Base-by-base conservation (phyloP, 1,140 invertebrate species). In the Campodea augens region DNA sequence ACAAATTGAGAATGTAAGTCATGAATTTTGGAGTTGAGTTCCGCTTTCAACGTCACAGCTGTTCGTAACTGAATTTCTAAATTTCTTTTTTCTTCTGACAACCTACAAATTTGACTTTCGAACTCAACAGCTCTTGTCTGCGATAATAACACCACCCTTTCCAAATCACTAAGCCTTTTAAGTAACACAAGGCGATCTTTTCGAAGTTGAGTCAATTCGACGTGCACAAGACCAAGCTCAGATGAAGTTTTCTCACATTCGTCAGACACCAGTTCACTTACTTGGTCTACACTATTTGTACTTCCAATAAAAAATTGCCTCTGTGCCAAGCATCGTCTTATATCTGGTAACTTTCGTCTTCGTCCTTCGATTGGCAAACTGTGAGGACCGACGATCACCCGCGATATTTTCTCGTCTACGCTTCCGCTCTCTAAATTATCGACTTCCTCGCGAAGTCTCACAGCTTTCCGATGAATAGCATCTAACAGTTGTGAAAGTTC, bases 401-500 rank as follows among this genome's bases (percentile, higher is more conserved):
- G 43, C 22, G 20, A 18, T 5, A 15, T 19, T 22, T 45, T 29
- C 3, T 72, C 57, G 21, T 66, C 66, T 48, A 78, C 75, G n/a
- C n/a, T n/a, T n/a, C n/a, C n/a, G n/a, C n/a, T n/a, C n/a, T n/a
- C n/a, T n/a, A n/a, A n/a, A n/a, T n/a, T n/a, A n/a, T n/a, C n/a
- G 18, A 78, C 73, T 55, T 86, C 81, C 46, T 82, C 74, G 47
- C 81, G 70, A 51, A 86, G 67, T 29, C 75, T 67, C 15, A 74
- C 75, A 0, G 81, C 81, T 52, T 83, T 81, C 21, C 75, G 64
- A 49, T 88, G 81, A 51, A 87, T 87, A 49, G 84, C 77, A 56
- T 89, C 83, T 41, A 89, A 66, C 22, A 88, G 66, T 50, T 81
- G 80, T 73, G 80, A 83, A 10, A 88, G 65, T 54, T 89, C 84